Base-by-base conservation (phyloP, 2,113 vertebrate genomes). In the Carollia perspicillata region DNA sequence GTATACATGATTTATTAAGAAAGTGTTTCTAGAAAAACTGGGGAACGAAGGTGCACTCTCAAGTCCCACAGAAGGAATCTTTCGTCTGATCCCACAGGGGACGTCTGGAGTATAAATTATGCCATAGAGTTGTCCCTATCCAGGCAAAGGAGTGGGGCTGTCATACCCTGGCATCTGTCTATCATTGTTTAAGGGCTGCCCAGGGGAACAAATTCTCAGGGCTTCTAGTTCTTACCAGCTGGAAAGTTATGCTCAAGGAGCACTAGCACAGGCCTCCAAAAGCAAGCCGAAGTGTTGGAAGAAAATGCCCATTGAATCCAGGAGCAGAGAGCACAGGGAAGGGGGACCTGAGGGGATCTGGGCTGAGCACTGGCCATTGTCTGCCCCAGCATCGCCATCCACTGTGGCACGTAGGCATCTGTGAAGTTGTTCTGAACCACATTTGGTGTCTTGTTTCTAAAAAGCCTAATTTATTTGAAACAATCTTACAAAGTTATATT, bases 401-500 rank as follows among this genome's bases (percentile, higher is more conserved):
- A n/a, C 49, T 42, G 37, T 33, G 42, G 42, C 65, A 26, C 12
- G 23, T 3, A 14, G 23, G 51, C 83, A 40, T 84, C 37, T 71
- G 30, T 44, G 68, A 71, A 90, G 75, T 87, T 94, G 60, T 60
- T 47, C 55, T 44, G 42, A 66, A 80, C 23, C 69, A 65, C 37
- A 55, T 2, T 84, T 88, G 30, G 30, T 72, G 85, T 80, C 66
- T 84, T 69, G 28, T 71, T 75, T 65, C 75, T 51, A 63, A 95
- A 95, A 94, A 81, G 16, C 71, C 53, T 77, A 69, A 80, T 90
- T 49, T 47, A 60, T 94, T 60, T 96, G 30, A 17, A 90, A 87
- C 14, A 28, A 22, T 89, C 33, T 96, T 71, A 80, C 28, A 30
- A 60, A 84, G 42, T 84, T 94, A 77, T 35, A 79, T 65, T 65